Evolutionary conservation across 2,113 vertebrate species (phyloP).

Genomic region (Willisornis vidua): DNA sequence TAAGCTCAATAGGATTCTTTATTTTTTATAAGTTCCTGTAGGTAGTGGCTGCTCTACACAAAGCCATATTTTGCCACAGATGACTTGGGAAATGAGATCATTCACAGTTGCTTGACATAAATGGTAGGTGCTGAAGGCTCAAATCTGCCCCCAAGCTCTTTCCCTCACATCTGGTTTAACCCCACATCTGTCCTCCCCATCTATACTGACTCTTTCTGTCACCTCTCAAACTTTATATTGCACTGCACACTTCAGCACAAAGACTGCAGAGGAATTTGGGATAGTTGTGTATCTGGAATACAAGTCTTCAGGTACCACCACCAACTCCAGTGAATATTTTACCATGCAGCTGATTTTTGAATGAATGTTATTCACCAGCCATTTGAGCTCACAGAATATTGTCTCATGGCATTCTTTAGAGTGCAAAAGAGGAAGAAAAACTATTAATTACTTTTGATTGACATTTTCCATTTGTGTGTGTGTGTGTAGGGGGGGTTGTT

Average conservation of each 20-base stretch:
- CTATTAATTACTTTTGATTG: conserved; percentile 59
- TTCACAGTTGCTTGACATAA: conserved; percentile 53
- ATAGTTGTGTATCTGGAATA: neutral
- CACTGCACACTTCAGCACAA: neutral
- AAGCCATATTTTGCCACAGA: conserved; percentile 38
- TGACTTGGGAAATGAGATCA: conserved; percentile 59
- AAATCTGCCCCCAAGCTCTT: conserved; percentile 43
- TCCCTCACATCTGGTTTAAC: conserved; percentile 59
- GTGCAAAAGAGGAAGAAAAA: neutral
- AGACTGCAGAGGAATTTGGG: neutral
- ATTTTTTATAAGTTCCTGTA: neutral
- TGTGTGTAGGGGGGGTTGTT: conserved; percentile 4
- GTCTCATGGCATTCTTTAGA: conserved; percentile 18
- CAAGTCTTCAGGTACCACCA: conserved; percentile 28
- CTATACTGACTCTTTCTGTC: conserved; percentile 28
- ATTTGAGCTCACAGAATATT: conserved; percentile 6
- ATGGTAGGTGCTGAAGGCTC: conserved; percentile 45
- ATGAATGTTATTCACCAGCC: conserved; percentile 3
- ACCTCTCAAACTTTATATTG: conserved; percentile 4
- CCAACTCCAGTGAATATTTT: neutral
- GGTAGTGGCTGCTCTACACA: neutral
- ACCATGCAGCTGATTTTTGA: neutral
- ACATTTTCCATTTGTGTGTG: conserved; percentile 40
- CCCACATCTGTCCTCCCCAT: conserved; percentile 50
- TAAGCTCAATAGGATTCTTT: neutral